phyloP scores from a whole-genome alignment of 2,113 vertebrate species.

The Lamprotornis superbus region DNA sequence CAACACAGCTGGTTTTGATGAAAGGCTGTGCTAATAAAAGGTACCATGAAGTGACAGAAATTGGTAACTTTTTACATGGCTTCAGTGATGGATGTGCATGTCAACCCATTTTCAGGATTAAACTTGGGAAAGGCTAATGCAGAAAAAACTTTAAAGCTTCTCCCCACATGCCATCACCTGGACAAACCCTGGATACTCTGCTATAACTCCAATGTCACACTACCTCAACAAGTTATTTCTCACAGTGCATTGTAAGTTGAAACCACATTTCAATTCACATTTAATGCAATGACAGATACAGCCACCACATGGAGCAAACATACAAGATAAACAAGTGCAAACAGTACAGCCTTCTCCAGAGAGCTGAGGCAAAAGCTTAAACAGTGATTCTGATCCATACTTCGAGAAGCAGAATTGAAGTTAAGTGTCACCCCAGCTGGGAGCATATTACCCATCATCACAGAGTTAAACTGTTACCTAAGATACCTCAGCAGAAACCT shows the following conservation, averaged over 20 bases:
- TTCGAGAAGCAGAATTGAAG: background rate
- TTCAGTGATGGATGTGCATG: fast-evolving
- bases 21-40: background rate
- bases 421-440: background rate
- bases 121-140: background rate
- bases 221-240: background rate
- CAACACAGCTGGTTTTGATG: background rate
- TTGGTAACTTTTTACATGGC: background rate
- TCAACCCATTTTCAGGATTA: background rate
- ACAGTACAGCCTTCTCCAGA: background rate
- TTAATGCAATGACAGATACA: background rate
- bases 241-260: background rate
- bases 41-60: background rate
- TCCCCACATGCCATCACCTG: background rate
- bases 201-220: background rate
- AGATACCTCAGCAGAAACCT: background rate
- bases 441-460: background rate
- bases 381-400: background rate
- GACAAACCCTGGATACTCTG: background rate
- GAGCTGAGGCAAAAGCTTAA: background rate
- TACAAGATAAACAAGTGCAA: background rate
- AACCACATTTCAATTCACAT: background rate
- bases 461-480: background rate
- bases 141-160: background rate
- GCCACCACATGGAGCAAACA: background rate